Evolutionary conservation across 2,888 invertebrate species (phyloP), one percentile per base, ranked within the genome.

Genomic region (Oscheius sp.): DNA sequence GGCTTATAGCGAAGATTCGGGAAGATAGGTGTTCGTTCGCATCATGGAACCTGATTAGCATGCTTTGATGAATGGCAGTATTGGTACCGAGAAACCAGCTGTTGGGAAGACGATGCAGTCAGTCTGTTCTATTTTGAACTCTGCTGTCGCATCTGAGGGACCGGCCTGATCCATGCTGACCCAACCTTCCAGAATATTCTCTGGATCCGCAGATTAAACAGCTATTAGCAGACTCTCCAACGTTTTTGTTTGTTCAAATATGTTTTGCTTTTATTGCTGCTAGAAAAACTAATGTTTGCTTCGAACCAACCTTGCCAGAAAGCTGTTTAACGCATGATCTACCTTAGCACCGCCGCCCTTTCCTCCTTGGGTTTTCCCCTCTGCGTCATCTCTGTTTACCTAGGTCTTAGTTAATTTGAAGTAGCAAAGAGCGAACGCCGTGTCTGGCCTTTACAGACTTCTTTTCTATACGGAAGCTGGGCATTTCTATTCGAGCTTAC

Each of bases 311-410:
- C 21, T 7, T 7, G 16, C 21, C 3, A 18, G 49, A 2, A 49
- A 13, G 49, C 49, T 16, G 21, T 13, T 55, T 55, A 55, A 55
- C 55, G 55, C 55, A 13, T 55, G 23, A 23, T 6, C 21, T 23
- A 21, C 21, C 25, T 25, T 21, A 13, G 3, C 55, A 23, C 23
- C 16, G 25, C 9, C 16, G 13, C 25, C 12, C 21, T 41, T 27
- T 12, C 27, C n/a, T n/a, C 27, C 58, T 41, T 13, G 35, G 52
- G 49, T n/a, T 66, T n/a, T 35, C 66, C 66, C 66, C 49, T 29
- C 21, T 66, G n/a, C 52, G 18, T 66, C 66, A 49, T 66, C 66
- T 63, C 63, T 66, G 29, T 66, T 66, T 66, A 29, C 66, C n/a
- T 2, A 16, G n/a, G n/a, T 23, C 29, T 27, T 58, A 58, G 16